Percentiles rank a stretch among this genome's conserved stretches.
These are phyloP conservation scores for Sympetrum striolatum DNA, from an alignment of 2,888 invertebrate genomes.

Conservation along the genomic window DNA sequence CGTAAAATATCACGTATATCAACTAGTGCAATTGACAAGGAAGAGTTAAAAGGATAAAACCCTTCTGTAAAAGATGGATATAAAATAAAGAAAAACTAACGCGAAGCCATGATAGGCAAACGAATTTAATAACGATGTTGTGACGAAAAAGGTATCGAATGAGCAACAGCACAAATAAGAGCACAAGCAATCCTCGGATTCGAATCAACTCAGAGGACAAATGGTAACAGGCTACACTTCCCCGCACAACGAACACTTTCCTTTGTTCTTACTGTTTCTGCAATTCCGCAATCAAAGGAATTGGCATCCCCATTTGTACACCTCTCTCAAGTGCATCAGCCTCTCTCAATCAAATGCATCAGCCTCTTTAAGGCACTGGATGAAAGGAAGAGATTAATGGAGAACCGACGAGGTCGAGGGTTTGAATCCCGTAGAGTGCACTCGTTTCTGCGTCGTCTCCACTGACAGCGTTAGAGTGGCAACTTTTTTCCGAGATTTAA, in stretches of 20 bases:
- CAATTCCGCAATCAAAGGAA: neutral
- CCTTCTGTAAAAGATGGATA: too few relatives aligned
- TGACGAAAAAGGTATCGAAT: too few relatives aligned
- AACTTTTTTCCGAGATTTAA: neutral
- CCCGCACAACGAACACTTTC: neutral
- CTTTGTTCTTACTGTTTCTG: neutral
- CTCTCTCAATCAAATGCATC: neutral
- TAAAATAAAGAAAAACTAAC: too few relatives aligned
- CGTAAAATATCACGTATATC: too few relatives aligned
- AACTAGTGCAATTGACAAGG: too few relatives aligned
- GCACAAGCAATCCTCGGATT: too few relatives aligned
- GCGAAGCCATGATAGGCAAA: too few relatives aligned
- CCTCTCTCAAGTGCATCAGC: neutral
- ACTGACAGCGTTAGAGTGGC: constrained; percentile 7
- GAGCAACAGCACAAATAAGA: too few relatives aligned
- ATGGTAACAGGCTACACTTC: too few relatives aligned
- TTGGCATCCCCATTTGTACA: neutral
- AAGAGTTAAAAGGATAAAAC: too few relatives aligned
- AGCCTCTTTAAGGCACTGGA: neutral
- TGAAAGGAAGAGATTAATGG: neutral
- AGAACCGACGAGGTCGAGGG: neutral
- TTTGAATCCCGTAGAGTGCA: neutral
- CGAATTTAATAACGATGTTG: too few relatives aligned
- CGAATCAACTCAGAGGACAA: too few relatives aligned
- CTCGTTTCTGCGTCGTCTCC: neutral